Percentiles rank a stretch among this genome's conserved stretches.
Conservation (phyloP, 2,888 invertebrate genomes). For the Lymantria dispar region DNA sequence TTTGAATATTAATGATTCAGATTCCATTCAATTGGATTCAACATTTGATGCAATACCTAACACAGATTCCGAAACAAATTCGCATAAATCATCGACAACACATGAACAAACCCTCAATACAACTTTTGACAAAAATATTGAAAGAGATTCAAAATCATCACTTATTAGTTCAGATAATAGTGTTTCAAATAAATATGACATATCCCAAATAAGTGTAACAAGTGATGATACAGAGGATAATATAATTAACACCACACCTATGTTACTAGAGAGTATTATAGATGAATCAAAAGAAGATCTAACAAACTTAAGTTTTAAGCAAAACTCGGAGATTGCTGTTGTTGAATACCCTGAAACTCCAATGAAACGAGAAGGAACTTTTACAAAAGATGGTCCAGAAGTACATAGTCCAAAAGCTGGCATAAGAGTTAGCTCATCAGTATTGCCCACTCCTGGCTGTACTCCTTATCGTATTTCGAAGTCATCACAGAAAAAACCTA, state of each 20-base stretch:
- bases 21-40: constrained; percentile 18
- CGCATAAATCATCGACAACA: constrained; percentile 4
- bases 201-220: constrained; percentile 58
- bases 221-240: constrained; percentile 65
- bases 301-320: no score
- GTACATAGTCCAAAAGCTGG: constrained; percentile 40
- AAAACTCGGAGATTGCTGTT: constrained; percentile 8
- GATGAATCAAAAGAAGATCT: constrained; percentile 42
- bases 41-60: constrained; percentile 36
- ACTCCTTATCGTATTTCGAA: constrained; percentile 59
- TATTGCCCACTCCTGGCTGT: constrained; percentile 52
- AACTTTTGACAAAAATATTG: constrained; percentile 48
- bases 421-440: constrained; percentile 41
- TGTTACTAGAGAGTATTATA: constrained; percentile 66
- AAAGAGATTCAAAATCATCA: constrained; percentile 43
- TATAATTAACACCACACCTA: constrained; percentile 57
- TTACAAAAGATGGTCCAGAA: constrained; percentile 59
- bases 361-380: constrained; percentile 68
- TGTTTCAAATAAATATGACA: constrained; percentile 46
- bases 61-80: constrained; percentile 1
- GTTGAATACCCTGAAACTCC: constrained; percentile 33
- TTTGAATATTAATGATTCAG: constrained; percentile 11
- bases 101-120: constrained; percentile 29
- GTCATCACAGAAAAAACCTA: constrained; percentile 41
- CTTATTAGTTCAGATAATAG: constrained; percentile 55